Percentiles rank a stretch among this genome's conserved stretches.
phyloP scores from a whole-genome alignment of 2,797 vertebrate genomes.

The Glossophaga mutica region DNA sequence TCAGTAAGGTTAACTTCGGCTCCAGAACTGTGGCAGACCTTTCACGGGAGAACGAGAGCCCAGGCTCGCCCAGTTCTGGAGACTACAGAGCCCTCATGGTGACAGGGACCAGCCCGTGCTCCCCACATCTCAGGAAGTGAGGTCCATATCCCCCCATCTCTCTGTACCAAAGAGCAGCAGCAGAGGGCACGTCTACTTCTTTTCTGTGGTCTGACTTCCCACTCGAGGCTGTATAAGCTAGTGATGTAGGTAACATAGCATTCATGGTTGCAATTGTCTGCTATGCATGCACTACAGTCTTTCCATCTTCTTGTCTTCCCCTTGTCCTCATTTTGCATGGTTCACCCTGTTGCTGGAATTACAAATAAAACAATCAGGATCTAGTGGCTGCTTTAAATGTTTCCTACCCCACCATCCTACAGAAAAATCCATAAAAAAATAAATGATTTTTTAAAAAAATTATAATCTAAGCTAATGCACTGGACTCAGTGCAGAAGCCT shows the following conservation, averaged over 20 bases:
- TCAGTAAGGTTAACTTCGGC: background rate
- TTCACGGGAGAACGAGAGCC: background rate
- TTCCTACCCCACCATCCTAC: background rate
- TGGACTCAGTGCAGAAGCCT: background rate
- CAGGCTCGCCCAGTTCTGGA: background rate
- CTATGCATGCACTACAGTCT: background rate
- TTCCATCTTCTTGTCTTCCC: background rate
- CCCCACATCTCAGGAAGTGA: background rate
- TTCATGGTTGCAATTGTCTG: constrained; percentile 69
- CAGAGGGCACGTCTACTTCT: constrained; percentile 86
- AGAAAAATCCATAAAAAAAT: background rate
- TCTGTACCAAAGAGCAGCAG: constrained; percentile 85
- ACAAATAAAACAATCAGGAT: constrained; percentile 50
- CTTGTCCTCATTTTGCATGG: background rate
- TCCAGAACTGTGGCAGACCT: background rate
- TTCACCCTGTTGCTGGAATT: constrained; percentile 48
- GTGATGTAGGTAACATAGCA: constrained; percentile 91
- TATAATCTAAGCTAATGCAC: background rate
- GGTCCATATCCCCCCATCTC: background rate
- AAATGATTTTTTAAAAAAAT: background rate
- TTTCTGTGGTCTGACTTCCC: constrained; percentile 88
- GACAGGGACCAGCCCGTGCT: background rate
- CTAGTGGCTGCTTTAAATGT: background rate
- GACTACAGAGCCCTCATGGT: background rate
- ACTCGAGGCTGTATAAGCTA: constrained; percentile 92